Evolutionary conservation across 92 coral and sea anemone genomes (phyloP).

Genomic region (Porites lobata): DNA sequence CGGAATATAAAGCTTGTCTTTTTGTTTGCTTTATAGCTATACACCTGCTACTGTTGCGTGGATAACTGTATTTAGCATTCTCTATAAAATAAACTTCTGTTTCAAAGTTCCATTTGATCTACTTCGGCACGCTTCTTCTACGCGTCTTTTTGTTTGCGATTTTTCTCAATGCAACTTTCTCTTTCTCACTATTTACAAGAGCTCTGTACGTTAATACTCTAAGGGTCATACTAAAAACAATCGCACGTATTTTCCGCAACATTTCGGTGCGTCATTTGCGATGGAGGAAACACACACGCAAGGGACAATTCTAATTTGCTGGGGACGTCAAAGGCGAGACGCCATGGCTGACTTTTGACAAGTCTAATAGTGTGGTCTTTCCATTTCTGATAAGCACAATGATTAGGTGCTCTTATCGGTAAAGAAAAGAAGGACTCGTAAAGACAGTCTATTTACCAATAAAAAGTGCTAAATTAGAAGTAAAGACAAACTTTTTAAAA

Average conservation of each 20-base stretch:
- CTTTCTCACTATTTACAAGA: no score
- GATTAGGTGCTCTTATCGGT: constrained; percentile 21
- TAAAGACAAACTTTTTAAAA: neutral
- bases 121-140: neutral
- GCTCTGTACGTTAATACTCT: no score
- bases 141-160: no score
- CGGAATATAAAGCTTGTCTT: neutral
- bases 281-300: constrained; percentile 18
- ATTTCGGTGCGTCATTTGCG: neutral
- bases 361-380: neutral
- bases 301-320: constrained; percentile 4
- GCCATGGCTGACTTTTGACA: constrained; percentile 20
- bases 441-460: neutral
- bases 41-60: constrained; percentile 16
- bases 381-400: constrained; percentile 17
- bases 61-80: constrained; percentile 20
- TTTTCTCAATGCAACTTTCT: no score
- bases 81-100: neutral
- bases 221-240: neutral
- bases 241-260: neutral
- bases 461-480: neutral
- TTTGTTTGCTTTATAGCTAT: neutral
- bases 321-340: constrained; percentile 1
- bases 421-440: neutral
- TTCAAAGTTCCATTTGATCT: neutral